phyloP scores from a whole-genome alignment of 30 jellyfish, hydroid and myxozoan genomes.

The Aurelia sp. region DNA sequence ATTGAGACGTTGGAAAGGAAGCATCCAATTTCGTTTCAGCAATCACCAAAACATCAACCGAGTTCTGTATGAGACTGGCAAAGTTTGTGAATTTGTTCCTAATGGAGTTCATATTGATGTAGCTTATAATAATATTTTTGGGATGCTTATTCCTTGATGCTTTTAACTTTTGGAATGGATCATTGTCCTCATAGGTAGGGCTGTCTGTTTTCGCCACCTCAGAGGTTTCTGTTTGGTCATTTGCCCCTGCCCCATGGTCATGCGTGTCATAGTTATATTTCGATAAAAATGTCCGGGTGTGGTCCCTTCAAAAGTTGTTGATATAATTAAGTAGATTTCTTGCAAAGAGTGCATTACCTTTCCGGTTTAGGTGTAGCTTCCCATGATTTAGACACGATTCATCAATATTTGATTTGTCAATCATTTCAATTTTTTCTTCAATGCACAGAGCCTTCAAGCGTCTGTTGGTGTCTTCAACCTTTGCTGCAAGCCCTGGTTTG shows the following conservation, averaged over 20 bases:
- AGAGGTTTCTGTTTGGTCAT: slow-evolving; percentile 7
- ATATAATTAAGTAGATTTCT: not conserved
- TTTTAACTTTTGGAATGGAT: slow-evolving; percentile 19
- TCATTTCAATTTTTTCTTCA: no score
- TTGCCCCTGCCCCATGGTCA: slow-evolving; percentile 22
- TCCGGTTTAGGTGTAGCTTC: no score
- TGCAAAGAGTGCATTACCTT: not conserved
- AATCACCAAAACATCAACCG: slow-evolving; percentile 24
- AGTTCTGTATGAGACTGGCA: slow-evolving; percentile 27
- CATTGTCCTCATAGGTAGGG: slow-evolving; percentile 17
- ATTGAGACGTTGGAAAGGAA: slow-evolving; percentile 20
- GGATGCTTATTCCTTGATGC: slow-evolving; percentile 20
- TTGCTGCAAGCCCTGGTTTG: slow-evolving; percentile 26
- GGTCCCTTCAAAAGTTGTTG: not conserved
- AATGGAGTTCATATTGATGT: slow-evolving; percentile 25
- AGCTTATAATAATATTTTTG: slow-evolving; percentile 30
- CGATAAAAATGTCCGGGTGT: slow-evolving; percentile 28
- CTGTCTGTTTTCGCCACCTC: slow-evolving; percentile 3
- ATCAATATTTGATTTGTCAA: no score
- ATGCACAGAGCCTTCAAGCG: no score
- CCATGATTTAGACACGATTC: no score
- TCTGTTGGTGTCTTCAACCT: no score
- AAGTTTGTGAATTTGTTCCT: slow-evolving; percentile 25
- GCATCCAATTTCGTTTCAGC: slow-evolving; percentile 44
- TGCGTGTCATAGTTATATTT: slow-evolving; percentile 12